Evolutionary conservation across 1,140 invertebrate genomes (phyloP).

Genomic region (Subanguina moxae): DNA sequence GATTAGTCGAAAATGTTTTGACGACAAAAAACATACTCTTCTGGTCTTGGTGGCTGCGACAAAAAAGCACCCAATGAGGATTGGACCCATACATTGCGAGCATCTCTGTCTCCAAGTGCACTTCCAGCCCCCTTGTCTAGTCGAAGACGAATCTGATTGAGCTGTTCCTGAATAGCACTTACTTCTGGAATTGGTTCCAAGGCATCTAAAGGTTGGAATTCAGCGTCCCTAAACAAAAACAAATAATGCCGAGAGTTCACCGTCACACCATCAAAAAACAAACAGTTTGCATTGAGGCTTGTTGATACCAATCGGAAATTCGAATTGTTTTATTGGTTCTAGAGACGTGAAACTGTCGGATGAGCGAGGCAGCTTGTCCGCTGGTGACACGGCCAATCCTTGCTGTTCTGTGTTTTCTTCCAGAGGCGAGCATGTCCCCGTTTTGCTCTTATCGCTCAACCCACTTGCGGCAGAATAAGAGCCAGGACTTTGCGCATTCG

Average conservation of each 20-base stretch:
- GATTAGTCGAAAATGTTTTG: neutral
- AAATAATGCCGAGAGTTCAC: slow-evolving; percentile 20
- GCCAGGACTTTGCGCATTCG: slow-evolving; percentile 1
- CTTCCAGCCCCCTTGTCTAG: slow-evolving; percentile 54
- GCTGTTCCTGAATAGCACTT: slow-evolving; percentile 62
- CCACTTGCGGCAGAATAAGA: slow-evolving; percentile 5
- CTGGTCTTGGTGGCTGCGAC: slow-evolving; percentile 34
- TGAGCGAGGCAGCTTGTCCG: slow-evolving; percentile 12
- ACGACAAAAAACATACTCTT: slow-evolving; percentile 16
- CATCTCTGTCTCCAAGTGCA: slow-evolving; percentile 49
- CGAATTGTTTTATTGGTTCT: slow-evolving; percentile 44
- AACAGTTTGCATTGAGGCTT: slow-evolving; percentile 71
- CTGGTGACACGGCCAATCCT: neutral
- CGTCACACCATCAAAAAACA: slow-evolving; percentile 1
- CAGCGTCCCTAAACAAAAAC: slow-evolving; percentile 68
- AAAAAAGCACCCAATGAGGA: slow-evolving; percentile 39
- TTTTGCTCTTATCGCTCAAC: neutral
- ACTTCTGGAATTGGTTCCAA: slow-evolving; percentile 71
- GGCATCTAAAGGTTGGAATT: slow-evolving; percentile 74
- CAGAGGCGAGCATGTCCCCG: neutral
- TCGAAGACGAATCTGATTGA: slow-evolving; percentile 59
- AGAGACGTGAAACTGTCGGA: neutral
- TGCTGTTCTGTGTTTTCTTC: slow-evolving; percentile 8
- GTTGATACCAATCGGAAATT: slow-evolving; percentile 47
- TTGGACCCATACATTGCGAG: slow-evolving; percentile 47